Conservation (phyloP, 2,113 vertebrate genomes). For the Suricata suricatta region DNA sequence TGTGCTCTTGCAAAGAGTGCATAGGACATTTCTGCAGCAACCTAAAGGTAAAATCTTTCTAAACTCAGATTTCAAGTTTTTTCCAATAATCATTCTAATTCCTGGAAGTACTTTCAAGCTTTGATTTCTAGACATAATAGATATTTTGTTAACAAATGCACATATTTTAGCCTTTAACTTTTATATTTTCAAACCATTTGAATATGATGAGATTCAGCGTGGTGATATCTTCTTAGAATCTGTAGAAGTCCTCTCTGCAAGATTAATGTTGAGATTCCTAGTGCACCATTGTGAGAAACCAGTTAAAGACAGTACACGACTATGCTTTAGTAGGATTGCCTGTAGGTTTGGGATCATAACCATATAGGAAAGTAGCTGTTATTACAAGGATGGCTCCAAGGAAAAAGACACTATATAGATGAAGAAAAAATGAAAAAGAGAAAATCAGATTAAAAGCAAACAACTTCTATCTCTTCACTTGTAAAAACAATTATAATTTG, state of each 20-base stretch:
- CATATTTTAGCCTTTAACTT: conserved; percentile 20
- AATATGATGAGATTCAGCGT: conserved; percentile 62
- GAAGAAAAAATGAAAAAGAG: conserved; percentile 59
- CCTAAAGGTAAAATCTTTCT: conserved; percentile 73
- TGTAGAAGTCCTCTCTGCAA: conserved; percentile 58
- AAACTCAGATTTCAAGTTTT: conserved; percentile 77
- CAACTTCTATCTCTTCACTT: neutral
- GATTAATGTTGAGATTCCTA: conserved; percentile 52
- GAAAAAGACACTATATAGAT: conserved; percentile 92
- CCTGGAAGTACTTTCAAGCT: conserved; percentile 82
- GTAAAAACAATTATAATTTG: conserved; percentile 3
- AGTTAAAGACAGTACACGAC: conserved; percentile 56
- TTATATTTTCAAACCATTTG: conserved; percentile 52
- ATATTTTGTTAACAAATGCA: conserved; percentile 59
- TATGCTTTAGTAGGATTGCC: conserved; percentile 94
- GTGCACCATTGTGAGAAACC: conserved; percentile 71
- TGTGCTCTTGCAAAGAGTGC: conserved; percentile 85
- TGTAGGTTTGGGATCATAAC: conserved; percentile 93
- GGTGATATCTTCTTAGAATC: conserved; percentile 72
- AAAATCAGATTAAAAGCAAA: conserved; percentile 63
- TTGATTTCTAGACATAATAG: conserved; percentile 77
- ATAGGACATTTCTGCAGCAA: conserved; percentile 84
- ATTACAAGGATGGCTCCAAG: conserved; percentile 95
- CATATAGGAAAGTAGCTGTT: conserved; percentile 95
- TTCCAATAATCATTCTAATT: conserved; percentile 76